Evolutionary conservation across 2,888 invertebrate genomes (phyloP).

Genomic region (Lycophotia porphyrea): DNA sequence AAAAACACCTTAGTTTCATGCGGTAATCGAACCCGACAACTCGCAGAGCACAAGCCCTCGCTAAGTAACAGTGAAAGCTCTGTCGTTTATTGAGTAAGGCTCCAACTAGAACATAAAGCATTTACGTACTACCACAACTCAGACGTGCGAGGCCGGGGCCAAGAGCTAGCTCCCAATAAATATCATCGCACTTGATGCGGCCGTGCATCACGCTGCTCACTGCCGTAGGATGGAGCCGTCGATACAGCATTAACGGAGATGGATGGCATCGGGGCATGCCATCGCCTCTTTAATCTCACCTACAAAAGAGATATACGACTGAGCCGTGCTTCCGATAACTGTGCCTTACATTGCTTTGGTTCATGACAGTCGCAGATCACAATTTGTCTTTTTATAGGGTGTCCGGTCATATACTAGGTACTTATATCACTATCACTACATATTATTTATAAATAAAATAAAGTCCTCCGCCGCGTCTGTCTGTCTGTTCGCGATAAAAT

Average conservation of each 20-base stretch:
- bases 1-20: background rate
- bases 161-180: conserved; percentile 53
- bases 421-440: no score
- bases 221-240: conserved; percentile 72
- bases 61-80: conserved; percentile 5
- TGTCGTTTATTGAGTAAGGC: conserved; percentile 36
- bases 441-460: no score
- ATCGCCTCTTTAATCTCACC: conserved; percentile 86
- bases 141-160: conserved; percentile 22
- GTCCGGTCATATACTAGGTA: no score
- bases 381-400: no score
- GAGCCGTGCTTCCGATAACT: conserved; percentile 66
- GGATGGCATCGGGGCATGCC: conserved; percentile 81
- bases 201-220: conserved; percentile 62
- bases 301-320: conserved; percentile 83
- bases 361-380: background rate
- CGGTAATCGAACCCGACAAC: background rate
- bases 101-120: conserved; percentile 36
- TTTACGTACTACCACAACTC: conserved; percentile 32
- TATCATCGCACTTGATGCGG: conserved; percentile 59
- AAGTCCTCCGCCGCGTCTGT: no score
- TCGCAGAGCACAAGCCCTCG: background rate
- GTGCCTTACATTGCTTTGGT: conserved; percentile 45
- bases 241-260: conserved; percentile 86
- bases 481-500: no score